Evolutionary conservation across 2,888 invertebrate genomes (phyloP).

Genomic region (Neoaliturus tenellus): DNA sequence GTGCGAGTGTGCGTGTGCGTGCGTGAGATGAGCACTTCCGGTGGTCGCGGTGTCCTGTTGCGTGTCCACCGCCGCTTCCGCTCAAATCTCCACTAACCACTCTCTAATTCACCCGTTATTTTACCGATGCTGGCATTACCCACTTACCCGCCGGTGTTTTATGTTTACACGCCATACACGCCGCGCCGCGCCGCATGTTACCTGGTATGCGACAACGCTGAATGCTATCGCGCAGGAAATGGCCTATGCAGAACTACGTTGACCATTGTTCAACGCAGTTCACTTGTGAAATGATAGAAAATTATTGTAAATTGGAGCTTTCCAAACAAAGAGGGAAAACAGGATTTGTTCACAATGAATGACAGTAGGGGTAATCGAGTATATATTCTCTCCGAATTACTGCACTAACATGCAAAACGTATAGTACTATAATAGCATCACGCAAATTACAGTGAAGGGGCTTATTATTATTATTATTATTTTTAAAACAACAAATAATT

Average conservation of each 20-base stretch:
- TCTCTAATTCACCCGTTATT: slow-evolving; percentile 40
- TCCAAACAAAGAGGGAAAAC: neutral
- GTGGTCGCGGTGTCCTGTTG: slow-evolving; percentile 41
- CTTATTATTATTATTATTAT: too few relatives aligned
- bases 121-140: slow-evolving; percentile 38
- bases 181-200: neutral
- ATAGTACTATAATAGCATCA: too few relatives aligned
- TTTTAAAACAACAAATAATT: too few relatives aligned
- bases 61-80: slow-evolving; percentile 46
- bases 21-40: slow-evolving; percentile 40
- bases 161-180: slow-evolving; percentile 23
- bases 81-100: slow-evolving; percentile 52
- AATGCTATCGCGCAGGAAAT: neutral
- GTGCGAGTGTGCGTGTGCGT: slow-evolving; percentile 25
- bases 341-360: neutral
- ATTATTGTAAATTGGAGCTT: neutral
- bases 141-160: slow-evolving; percentile 25
- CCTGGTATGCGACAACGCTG: neutral
- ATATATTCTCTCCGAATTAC: too few relatives aligned
- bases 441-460: too few relatives aligned
- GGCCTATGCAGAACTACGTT: neutral
- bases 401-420: too few relatives aligned
- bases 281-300: slow-evolving; percentile 12
- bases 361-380: too few relatives aligned
- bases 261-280: neutral